phyloP scores from a whole-genome alignment of 2,113 vertebrate species.

The Rhizomys pruinosus region DNA sequence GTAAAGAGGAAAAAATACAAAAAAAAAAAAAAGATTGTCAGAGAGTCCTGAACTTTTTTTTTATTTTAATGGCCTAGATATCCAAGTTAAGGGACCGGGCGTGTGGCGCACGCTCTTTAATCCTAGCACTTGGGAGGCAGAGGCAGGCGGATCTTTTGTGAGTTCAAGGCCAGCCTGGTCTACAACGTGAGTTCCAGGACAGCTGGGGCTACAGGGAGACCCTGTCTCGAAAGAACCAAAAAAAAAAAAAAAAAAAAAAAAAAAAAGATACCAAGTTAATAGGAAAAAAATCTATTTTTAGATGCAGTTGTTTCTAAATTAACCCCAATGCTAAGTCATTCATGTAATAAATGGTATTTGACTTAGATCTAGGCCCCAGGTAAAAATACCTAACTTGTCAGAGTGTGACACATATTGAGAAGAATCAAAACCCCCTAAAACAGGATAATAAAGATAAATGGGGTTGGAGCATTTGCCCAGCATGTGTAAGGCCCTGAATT shows the following conservation, averaged over 20 bases:
- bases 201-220: too few relatives aligned
- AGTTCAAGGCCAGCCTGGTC: too few relatives aligned
- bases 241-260: too few relatives aligned
- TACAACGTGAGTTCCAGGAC: too few relatives aligned
- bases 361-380: neutral
- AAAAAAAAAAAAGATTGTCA: neutral
- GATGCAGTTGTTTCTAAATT: neutral
- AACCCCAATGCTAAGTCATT: neutral
- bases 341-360: neutral
- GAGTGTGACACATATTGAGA: neutral
- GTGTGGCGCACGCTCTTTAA: too few relatives aligned
- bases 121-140: too few relatives aligned
- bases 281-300: neutral
- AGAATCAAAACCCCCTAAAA: neutral
- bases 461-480: neutral
- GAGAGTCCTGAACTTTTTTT: slow-evolving; percentile 3
- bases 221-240: too few relatives aligned
- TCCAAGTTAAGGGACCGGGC: too few relatives aligned
- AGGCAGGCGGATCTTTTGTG: too few relatives aligned
- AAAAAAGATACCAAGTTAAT: slow-evolving; percentile 29
- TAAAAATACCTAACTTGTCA: neutral
- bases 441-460: neutral
- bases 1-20: too few relatives aligned
- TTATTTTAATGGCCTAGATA: neutral
- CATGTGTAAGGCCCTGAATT: neutral